Evolutionary conservation across 1,140 invertebrate genomes (phyloP), one percentile per base, ranked within the genome.

Genomic region (Metopolophium dirhodum): DNA sequence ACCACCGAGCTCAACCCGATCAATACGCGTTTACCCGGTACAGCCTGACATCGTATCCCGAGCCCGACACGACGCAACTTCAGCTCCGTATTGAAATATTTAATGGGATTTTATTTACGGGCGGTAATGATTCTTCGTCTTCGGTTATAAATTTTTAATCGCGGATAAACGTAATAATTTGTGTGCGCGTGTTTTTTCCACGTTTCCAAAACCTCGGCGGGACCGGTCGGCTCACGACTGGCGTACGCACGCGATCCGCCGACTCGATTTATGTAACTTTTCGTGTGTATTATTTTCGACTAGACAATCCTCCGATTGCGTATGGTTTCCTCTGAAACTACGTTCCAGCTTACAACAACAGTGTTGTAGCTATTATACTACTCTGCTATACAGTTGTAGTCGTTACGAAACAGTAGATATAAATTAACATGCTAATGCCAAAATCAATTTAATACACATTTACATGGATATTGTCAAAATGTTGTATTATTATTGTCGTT

Each of bases 361-460:
- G 51, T 54, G 22, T 22, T 9, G 37, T 83, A 77, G 22, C 35
- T 9, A 41, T 41, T 41, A 41, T 41, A 41, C 8, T 22, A 54
- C 20, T 41, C 20, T 41, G 41, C 4, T 49, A 49, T 49, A 41
- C 41, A 41, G 41, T 41, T 41, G 41, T 41, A 83, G 20, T 83
- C 35, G 6, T 83, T 83, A 83, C 6, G 7, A 41, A 83, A 41
- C 41, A 41, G 18, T 23, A 77, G 61, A 77, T 49, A 22, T 37
- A 35, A 37, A 83, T 83, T 83, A 83, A 83, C 82, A 83, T 37
- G 35, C 82, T 83, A 83, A 83, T 83, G 82, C 7, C 82, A 37
- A 83, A 35, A 37, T 83, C 37, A 41, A 83, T 83, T 37, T 83
- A 83, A 83, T 83, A 83, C 41, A 37, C 82, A 83, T 83, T 83